These are phyloP conservation scores for Notothenia rossii DNA, from an alignment of 2,113 vertebrate species.

Conservation along the genomic window DNA sequence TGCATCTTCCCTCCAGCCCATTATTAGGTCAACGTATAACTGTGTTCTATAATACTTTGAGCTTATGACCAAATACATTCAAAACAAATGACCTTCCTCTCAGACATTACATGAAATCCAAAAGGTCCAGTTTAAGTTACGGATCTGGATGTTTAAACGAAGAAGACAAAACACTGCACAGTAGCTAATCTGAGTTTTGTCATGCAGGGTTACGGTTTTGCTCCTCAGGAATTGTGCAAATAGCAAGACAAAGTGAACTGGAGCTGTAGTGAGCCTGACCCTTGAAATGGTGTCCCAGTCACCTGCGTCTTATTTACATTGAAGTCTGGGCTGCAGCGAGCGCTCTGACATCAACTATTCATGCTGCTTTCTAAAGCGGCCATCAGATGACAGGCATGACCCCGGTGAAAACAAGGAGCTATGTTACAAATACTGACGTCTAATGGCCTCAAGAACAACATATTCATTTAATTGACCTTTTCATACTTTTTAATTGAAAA, in stretches of 20 bases:
- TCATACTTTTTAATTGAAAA: background rate
- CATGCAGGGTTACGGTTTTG: background rate
- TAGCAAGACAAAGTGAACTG: slow-evolving; percentile 18
- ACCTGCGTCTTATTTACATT: slow-evolving; percentile 76
- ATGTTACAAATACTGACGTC: slow-evolving; percentile 27
- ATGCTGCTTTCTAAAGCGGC: slow-evolving; percentile 68
- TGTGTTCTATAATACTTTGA: background rate
- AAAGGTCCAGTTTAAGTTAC: background rate
- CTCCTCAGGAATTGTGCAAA: slow-evolving; percentile 1
- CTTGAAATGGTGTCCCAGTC: slow-evolving; percentile 56
- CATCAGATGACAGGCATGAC: slow-evolving; percentile 47
- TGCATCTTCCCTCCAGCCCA: background rate
- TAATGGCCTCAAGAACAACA: slow-evolving; percentile 2
- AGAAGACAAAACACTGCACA: background rate
- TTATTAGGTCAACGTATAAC: background rate
- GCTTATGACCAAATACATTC: background rate
- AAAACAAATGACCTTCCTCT: background rate
- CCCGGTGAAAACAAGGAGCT: slow-evolving; percentile 44
- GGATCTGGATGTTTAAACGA: background rate
- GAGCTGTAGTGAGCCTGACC: slow-evolving; percentile 63
- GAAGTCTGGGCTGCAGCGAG: slow-evolving; percentile 60
- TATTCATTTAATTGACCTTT: slow-evolving; percentile 26
- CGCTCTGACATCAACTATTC: slow-evolving; percentile 77
- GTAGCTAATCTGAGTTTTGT: background rate
- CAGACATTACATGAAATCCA: background rate